Conservation (phyloP, 2,888 invertebrate genomes). For the Lepidochrysops patricia region DNA sequence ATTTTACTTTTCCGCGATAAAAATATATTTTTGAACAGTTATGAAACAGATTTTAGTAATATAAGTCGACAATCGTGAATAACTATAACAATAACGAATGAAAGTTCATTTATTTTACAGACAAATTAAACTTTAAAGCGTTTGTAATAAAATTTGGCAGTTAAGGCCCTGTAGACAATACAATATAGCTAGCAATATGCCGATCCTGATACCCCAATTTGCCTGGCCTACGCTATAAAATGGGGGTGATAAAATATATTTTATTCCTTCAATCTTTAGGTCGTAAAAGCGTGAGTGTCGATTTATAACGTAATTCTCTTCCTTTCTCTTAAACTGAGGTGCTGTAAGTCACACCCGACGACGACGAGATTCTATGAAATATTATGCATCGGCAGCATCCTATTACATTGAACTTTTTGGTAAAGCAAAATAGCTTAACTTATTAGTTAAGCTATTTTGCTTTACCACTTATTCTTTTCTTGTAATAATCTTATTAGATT, state of each 20-base stretch:
- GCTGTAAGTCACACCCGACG: not conserved
- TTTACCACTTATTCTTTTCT: too few relatives aligned
- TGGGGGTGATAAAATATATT: conserved; percentile 58
- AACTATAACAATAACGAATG: not conserved
- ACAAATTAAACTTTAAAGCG: not conserved
- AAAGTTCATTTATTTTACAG: not conserved
- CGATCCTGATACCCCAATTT: not conserved
- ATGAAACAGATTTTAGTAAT: not conserved
- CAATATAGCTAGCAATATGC: not conserved
- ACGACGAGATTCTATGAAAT: not conserved
- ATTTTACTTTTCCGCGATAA: conserved; percentile 4
- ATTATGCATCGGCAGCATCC: too few relatives aligned
- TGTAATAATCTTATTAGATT: too few relatives aligned
- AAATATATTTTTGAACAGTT: not conserved
- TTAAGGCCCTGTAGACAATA: not conserved
- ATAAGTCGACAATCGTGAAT: too few relatives aligned
- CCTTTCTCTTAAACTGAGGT: not conserved
- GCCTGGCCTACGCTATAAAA: conserved; percentile 27
- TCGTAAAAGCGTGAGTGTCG: conserved; percentile 37
- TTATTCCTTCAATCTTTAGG: conserved; percentile 56
- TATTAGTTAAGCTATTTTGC: too few relatives aligned
- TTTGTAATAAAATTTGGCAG: not conserved
- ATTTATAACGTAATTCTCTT: conserved; percentile 1
- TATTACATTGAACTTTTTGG: too few relatives aligned
- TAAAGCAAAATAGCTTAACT: too few relatives aligned